Evolutionary conservation across 2,888 invertebrate genomes (phyloP), one percentile per base, ranked within the genome.

Genomic region (Clunio marinus): DNA sequence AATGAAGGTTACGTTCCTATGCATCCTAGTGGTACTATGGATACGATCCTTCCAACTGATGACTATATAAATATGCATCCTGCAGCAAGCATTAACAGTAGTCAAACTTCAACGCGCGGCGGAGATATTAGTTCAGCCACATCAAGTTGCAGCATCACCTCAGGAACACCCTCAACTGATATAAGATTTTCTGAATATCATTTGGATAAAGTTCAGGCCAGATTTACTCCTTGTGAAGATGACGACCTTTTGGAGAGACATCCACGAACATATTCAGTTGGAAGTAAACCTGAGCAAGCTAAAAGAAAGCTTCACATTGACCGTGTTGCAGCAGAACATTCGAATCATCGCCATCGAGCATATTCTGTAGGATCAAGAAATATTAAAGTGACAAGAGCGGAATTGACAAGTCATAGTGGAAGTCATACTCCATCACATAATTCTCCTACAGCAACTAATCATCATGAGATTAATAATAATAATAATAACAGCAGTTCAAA

Each of bases 261-360:
- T n/a, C 82, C 86, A 65, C 83, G 92, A 72, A 88, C 93, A 1
- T 93, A 92, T 79, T 93, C 93, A 25, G 88, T 93, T 71, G 93
- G 93, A 22, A 92, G 91, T 68, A 84, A 88, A 72, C 88, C 89
- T 1, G 88, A 88, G 71, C 82, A 83, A 70, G 80, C 80, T 7
- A 84, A 83, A 76, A 80, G 83, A 74, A 80, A 80, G 72, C 80
- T 81, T 68, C 77, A 79, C n/a, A 75, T 80, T 69, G 79, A 76
- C 70, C 75, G 78, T 63, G 78, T 80, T 70, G 79, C 80, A 5
- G 75, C 76, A 15, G 83, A 82, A 72, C 75, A 74, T 63, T 77
- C 79, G 37, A 75, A 71, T 67, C 80, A 82, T 41, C 81, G 90
- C 66, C 87, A 85, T 57, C 82, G 91, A 72, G 89, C 91, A 4